These are phyloP conservation scores for Chlorodrepanis virens DNA, from an alignment of 2,113 vertebrate genomes.

Conservation along the genomic window DNA sequence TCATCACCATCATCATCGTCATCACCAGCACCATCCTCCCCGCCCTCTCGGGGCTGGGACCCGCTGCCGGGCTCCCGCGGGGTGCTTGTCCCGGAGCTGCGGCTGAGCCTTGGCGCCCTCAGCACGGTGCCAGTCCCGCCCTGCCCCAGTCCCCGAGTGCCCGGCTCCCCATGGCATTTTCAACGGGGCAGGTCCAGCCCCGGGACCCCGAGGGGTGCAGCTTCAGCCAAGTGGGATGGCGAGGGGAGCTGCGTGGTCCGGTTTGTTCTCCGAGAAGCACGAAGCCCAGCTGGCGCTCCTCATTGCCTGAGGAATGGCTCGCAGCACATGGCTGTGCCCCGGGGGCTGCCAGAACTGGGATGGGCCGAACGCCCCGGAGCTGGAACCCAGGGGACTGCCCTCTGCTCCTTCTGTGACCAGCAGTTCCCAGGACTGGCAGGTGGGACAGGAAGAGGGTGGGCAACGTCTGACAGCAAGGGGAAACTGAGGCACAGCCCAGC, in stretches of 20 bases:
- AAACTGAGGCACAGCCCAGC: background rate
- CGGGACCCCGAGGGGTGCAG: rapidly evolving
- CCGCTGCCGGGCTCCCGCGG: background rate
- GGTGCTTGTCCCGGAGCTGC: background rate
- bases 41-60: background rate
- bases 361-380: rapidly evolving
- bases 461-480: background rate
- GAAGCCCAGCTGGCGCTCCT: background rate
- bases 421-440: background rate
- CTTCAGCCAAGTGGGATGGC: background rate
- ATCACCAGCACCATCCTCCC: background rate
- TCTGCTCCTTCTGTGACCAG: rapidly evolving
- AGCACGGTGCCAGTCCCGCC: background rate
- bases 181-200: background rate
- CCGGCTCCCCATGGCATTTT: rapidly evolving
- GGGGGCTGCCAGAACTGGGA: background rate
- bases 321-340: background rate
- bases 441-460: background rate
- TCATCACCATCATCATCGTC: background rate
- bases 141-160: too few relatives aligned
- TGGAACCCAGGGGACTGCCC: background rate
- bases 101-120: background rate
- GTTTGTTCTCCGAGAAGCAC: background rate
- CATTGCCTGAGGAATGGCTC: background rate
- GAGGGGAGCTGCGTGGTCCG: background rate